Conservation (phyloP, 92 coral and sea anemone species). For the Palythoa grandiflora region DNA sequence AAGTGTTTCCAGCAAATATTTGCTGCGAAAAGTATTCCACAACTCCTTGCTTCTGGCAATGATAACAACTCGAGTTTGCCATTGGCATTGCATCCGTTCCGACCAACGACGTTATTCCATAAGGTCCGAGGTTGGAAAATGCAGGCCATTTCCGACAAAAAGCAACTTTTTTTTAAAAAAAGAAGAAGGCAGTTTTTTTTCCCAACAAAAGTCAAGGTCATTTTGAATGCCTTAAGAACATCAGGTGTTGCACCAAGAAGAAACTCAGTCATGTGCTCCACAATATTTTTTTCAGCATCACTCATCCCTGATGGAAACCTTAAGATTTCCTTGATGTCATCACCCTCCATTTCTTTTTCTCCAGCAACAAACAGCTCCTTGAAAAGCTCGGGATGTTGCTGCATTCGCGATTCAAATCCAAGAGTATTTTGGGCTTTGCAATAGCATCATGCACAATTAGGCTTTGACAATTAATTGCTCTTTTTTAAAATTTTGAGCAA, state of each 20-base stretch:
- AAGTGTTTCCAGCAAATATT: too few relatives aligned
- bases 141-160: too few relatives aligned
- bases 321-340: conserved; percentile 13
- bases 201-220: too few relatives aligned
- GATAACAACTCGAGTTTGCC: too few relatives aligned
- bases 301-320: conserved; percentile 19
- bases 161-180: too few relatives aligned
- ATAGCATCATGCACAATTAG: conserved; percentile 70
- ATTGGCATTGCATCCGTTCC: too few relatives aligned
- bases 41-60: too few relatives aligned
- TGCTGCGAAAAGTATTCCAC: too few relatives aligned
- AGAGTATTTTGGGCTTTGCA: conserved; percentile 65
- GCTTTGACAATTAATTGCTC: conserved; percentile 48
- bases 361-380: conserved; percentile 45
- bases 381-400: conserved; percentile 22
- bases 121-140: too few relatives aligned
- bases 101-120: too few relatives aligned
- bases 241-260: background rate
- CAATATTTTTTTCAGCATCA: conserved; percentile 8
- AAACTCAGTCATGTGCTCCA: background rate
- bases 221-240: conserved; percentile 13
- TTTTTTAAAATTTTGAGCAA: too few relatives aligned
- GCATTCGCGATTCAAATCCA: conserved; percentile 64
- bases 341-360: conserved; percentile 16
- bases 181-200: too few relatives aligned